phyloP scores from a whole-genome alignment of 1,140 invertebrate genomes.

The Medauroidea extradentata region DNA sequence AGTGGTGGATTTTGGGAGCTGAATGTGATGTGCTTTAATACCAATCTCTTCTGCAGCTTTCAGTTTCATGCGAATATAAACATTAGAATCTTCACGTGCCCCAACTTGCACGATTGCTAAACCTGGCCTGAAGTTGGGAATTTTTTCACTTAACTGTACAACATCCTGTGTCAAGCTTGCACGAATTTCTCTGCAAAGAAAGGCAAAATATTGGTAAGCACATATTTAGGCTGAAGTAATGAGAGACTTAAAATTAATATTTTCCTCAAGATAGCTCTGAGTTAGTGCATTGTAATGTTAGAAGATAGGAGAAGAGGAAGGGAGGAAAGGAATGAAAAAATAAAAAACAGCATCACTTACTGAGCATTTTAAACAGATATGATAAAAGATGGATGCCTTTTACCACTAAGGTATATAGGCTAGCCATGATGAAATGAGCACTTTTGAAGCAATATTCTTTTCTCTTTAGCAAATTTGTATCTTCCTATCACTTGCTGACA shows the following conservation, averaged over 20 bases:
- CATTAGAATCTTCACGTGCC: constrained; percentile 94
- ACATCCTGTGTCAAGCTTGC: constrained; percentile 65
- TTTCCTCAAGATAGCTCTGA: neutral
- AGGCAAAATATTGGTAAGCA: constrained; percentile 4
- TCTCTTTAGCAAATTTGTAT: no score
- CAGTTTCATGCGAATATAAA: constrained; percentile 96
- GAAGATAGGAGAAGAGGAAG: neutral
- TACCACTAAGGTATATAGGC: no score
- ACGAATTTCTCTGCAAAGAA: constrained; percentile 64
- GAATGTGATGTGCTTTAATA: constrained; percentile 75
- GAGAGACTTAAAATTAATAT: constrained; percentile 6
- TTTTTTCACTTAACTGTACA: constrained; percentile 49
- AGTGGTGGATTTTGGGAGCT: constrained; percentile 75
- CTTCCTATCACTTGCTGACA: no score
- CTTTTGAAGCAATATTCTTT: no score
- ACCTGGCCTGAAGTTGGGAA: constrained; percentile 64
- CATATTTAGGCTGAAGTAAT: neutral
- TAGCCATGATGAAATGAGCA: no score
- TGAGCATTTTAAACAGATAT: no score
- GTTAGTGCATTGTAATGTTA: neutral
- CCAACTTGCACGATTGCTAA: constrained; percentile 89
- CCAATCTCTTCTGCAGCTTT: constrained; percentile 90
- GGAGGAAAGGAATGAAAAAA: no score
- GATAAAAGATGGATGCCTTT: no score
- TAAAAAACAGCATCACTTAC: no score